Conservation (phyloP, 2,797 vertebrate genomes). For the Phaenicophaeus curvirostris region DNA sequence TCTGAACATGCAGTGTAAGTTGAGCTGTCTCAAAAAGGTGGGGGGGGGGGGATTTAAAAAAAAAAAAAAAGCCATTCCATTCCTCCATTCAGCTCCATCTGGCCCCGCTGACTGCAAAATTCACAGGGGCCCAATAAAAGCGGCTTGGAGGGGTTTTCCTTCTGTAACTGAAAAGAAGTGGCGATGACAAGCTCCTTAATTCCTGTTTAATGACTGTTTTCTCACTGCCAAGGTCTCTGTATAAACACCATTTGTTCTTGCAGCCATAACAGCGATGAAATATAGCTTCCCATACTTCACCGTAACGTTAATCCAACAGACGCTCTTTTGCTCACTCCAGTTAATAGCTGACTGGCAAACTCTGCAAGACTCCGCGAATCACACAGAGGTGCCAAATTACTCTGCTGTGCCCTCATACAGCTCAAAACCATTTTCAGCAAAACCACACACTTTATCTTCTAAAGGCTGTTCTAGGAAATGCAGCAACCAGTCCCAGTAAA, state of each 20-base stretch:
- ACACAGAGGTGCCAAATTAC: constrained; percentile 59
- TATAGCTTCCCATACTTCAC: constrained; percentile 80
- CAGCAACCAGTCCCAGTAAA: constrained; percentile 27
- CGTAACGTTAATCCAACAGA: constrained; percentile 86
- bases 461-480: constrained; percentile 50
- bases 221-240: constrained; percentile 85
- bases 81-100: constrained; percentile 67
- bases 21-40: constrained; percentile 8
- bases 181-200: constrained; percentile 86
- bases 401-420: constrained; percentile 40
- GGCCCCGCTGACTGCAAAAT: constrained; percentile 69
- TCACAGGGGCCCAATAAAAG: constrained; percentile 81
- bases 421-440: constrained; percentile 33
- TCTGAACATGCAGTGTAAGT: constrained; percentile 13
- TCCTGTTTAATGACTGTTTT: constrained; percentile 88
- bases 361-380: not conserved
- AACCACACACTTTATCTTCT: constrained; percentile 52
- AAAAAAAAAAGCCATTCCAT: constrained; percentile 13
- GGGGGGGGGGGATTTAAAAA: not conserved
- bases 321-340: constrained; percentile 42
- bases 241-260: constrained; percentile 85
- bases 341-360: constrained; percentile 61
- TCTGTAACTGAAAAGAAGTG: constrained; percentile 76
- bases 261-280: constrained; percentile 81
- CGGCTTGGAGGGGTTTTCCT: constrained; percentile 74